Evolutionary conservation across 1,140 invertebrate genomes (phyloP), one percentile per base, ranked within the genome.

Genomic region (Ceratosolen fusciceps): DNA sequence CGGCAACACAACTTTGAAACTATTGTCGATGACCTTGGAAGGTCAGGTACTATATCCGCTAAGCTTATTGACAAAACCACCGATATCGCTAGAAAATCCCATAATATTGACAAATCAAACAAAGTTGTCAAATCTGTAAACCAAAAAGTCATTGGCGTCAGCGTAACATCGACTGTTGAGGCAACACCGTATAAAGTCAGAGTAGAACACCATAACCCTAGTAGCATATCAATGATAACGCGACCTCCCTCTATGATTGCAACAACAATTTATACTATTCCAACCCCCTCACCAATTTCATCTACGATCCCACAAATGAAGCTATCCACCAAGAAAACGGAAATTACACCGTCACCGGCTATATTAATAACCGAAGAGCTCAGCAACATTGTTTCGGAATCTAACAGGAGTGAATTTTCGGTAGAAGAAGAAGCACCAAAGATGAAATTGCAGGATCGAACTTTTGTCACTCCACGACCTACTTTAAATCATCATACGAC

Each of bases 321-420:
- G 67, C 24, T 67, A 31, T 65, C 19, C 1, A 60, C 37, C 12
- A 56, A 31, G 1, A 29, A 4, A 29, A 65, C 43, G 16, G 72
- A 78, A 14, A 75, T 78, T 1, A 83, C 81, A 0, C 81, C 80
- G 0, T 52, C 78, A 21, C 82, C 80, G 0, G 77, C 82, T 16
- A 82, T 86, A 52, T 80, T 91, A 26, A 87, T 90, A 0, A 91
- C 90, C 0, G 91, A 92, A 80, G 90, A 92, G 43, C 84, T 88
- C 1, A 90, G 83, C 79, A 92, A 91, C 54, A 88, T 92, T 39
- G 88, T 92, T 0, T 91, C 92, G 0, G 91, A 91, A 73, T 89
- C 90, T 0, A 92, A 91, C 75, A 89, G 91, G 81, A 92, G 90
- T 79, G 91, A 92, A 70, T 92, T 93, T 78, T 90, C 87, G 16